Percentiles rank a stretch among this genome's conserved stretches.
phyloP scores from a whole-genome alignment of 2,113 vertebrate species.

The Pygoscelis antarcticus region DNA sequence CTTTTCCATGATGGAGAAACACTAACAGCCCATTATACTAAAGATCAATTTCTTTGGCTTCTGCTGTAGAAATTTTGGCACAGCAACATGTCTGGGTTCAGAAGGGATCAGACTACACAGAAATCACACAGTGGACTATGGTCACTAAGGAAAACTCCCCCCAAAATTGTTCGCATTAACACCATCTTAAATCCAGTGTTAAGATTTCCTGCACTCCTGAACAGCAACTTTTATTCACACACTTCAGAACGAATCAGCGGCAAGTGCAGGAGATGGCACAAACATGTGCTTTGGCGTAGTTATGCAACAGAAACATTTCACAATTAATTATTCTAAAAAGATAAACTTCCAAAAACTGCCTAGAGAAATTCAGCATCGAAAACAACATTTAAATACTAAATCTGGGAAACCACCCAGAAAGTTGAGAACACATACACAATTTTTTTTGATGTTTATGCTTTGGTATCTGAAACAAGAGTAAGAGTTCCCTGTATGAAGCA shows the following conservation, averaged over 20 bases:
- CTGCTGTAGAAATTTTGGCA: not conserved
- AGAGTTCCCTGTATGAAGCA: not conserved
- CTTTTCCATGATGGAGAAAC: not conserved
- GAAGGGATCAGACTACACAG: not conserved
- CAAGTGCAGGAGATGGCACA: not conserved
- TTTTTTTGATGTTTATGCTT: not conserved
- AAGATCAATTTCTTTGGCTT: not conserved
- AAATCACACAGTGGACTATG: not conserved
- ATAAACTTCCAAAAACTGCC: not conserved
- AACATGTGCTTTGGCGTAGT: not conserved
- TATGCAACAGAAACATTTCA: conserved; percentile 35
- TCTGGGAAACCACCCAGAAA: not conserved
- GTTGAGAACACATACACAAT: not conserved
- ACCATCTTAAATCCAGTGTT: not conserved
- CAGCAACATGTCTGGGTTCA: not conserved
- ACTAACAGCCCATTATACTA: not conserved
- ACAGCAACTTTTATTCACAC: not conserved
- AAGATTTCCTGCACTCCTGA: not conserved
- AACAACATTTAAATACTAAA: not conserved
- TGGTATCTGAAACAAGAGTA: not conserved
- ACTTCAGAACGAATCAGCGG: not conserved
- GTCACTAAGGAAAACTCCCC: not conserved
- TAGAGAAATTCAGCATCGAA: not conserved
- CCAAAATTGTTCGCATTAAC: accelerated
- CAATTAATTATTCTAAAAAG: conserved; percentile 28